A percentile compares a stretch with the other conserved stretches of the same genome.
These are phyloP conservation scores for Eumaeus atala DNA, from an alignment of 1,140 invertebrate genomes.

Conservation along the genomic window DNA sequence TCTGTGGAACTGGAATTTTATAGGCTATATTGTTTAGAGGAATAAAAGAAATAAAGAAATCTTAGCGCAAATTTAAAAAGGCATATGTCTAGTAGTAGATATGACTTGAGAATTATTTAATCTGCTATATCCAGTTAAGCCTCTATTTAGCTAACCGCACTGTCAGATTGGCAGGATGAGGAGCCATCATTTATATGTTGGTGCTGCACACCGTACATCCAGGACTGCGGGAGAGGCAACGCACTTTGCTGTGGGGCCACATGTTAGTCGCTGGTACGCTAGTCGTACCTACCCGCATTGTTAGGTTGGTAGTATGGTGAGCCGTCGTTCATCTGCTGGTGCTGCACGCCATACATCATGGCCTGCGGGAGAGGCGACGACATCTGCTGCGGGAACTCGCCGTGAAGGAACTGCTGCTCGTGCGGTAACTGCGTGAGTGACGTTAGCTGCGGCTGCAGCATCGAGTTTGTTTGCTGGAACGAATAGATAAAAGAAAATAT, in stretches of 20 bases:
- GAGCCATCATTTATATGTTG: slow-evolving; percentile 31
- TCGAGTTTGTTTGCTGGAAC: slow-evolving; percentile 26
- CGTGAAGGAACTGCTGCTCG: slow-evolving; percentile 39
- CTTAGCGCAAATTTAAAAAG: too few species aligned
- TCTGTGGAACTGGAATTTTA: neutral
- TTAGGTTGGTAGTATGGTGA: slow-evolving; percentile 46
- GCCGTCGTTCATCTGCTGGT: slow-evolving; percentile 31
- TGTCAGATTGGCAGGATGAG: slow-evolving; percentile 44
- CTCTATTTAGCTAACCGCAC: slow-evolving; percentile 25
- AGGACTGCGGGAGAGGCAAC: slow-evolving; percentile 36
- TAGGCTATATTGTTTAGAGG: too few species aligned
- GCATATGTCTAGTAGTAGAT: neutral
- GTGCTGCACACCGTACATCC: slow-evolving; percentile 35
- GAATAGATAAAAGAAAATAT: neutral
- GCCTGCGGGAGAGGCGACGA: slow-evolving; percentile 33
- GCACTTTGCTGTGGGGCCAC: too few species aligned
- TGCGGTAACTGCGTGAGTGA: slow-evolving; percentile 32
- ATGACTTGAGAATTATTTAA: too few species aligned
- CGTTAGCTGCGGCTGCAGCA: slow-evolving; percentile 34
- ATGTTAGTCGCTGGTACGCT: too few species aligned
- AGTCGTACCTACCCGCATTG: slow-evolving; percentile 29
- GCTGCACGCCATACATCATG: slow-evolving; percentile 35
- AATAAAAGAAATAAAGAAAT: too few species aligned
- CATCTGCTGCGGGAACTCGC: slow-evolving; percentile 41
- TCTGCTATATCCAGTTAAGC: too few species aligned